Conservation (phyloP, 1,140 invertebrate genomes). For the Penaeus indicus region DNA sequence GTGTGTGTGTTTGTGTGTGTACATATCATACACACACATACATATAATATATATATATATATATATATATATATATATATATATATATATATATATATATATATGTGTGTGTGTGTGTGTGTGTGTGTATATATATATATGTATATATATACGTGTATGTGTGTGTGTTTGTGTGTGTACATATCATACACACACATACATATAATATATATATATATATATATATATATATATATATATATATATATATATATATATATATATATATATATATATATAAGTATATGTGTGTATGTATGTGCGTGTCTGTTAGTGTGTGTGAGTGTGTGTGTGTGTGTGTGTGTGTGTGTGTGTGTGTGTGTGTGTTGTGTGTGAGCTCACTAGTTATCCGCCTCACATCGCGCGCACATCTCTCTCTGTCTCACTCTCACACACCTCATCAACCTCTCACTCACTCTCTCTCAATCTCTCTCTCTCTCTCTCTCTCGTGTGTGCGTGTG, state of each 20-base stretch:
- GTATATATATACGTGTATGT: neutral
- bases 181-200: conserved; percentile 7
- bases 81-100: conserved; percentile 18
- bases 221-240: conserved; percentile 26
- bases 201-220: conserved; percentile 10
- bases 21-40: neutral
- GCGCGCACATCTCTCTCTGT: too few relatives aligned
- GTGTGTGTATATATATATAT: conserved; percentile 17
- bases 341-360: too few relatives aligned
- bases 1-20: neutral
- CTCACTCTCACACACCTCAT: too few relatives aligned
- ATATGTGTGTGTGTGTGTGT: neutral
- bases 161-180: neutral
- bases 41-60: conserved; percentile 27
- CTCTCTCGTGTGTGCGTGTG: too few relatives aligned
- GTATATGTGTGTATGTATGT: neutral
- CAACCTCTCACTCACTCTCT: too few relatives aligned
- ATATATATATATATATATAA: neutral
- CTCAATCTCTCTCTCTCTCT: too few relatives aligned
- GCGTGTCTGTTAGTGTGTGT: too few relatives aligned
- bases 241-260: conserved; percentile 27
- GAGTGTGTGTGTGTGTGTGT: too few relatives aligned
- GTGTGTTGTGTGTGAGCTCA: too few relatives aligned
- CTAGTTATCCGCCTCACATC: too few relatives aligned
- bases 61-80: conserved; percentile 27